phyloP scores from a whole-genome alignment of 2,888 invertebrate species.

The Tholera decimalis region DNA sequence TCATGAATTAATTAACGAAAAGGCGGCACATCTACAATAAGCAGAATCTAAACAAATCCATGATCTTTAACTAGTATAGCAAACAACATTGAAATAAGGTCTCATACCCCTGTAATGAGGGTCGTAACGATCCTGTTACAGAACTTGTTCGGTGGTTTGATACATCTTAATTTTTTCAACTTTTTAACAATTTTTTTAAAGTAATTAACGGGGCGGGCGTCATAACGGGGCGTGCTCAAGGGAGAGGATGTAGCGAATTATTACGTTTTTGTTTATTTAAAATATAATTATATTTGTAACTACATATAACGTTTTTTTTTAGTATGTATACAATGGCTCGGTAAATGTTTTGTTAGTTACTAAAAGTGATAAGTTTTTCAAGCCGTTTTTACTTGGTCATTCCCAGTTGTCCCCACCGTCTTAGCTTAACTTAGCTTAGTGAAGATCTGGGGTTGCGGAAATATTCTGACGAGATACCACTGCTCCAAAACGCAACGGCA shows the following conservation, averaged over 20 bases:
- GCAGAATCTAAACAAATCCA: not conserved
- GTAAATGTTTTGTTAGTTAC: too few relatives aligned
- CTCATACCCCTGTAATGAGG: constrained; percentile 19
- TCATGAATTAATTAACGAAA: too few relatives aligned
- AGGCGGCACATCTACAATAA: too few relatives aligned
- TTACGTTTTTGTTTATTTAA: not conserved
- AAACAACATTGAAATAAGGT: constrained; percentile 10
- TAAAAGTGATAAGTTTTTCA: too few relatives aligned
- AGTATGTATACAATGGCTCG: too few relatives aligned
- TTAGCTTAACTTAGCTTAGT: too few relatives aligned
- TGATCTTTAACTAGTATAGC: constrained; percentile 1
- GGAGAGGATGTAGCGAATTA: constrained; percentile 20
- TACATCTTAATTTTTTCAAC: constrained; percentile 48
- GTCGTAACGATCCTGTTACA: constrained; percentile 35
- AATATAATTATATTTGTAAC: not conserved
- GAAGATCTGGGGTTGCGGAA: too few relatives aligned
- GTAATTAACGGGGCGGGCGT: constrained; percentile 57
- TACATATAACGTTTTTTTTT: not conserved
- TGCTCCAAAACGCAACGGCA: too few relatives aligned
- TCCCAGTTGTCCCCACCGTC: too few relatives aligned
- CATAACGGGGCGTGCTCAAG: constrained; percentile 32
- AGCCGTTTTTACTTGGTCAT: too few relatives aligned
- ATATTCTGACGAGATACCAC: too few relatives aligned
- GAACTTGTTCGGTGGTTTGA: constrained; percentile 34
- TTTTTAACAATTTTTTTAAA: constrained; percentile 57